Percentiles rank a stretch among this genome's conserved stretches.
Conservation (phyloP, 2,797 vertebrate species). For the Vespertilio murinus region DNA sequence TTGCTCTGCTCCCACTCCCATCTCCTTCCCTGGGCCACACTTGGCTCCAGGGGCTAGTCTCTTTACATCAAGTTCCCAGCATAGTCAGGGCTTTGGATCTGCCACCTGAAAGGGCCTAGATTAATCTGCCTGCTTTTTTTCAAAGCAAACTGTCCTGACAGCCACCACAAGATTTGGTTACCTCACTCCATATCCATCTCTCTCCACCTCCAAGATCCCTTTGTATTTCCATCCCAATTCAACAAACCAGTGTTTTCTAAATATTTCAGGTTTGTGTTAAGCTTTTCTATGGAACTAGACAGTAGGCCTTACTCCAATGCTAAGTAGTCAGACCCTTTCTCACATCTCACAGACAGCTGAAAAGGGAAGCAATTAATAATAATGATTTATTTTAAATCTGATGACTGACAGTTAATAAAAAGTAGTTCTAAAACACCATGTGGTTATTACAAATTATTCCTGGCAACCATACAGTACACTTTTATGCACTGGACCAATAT, state of each 20-base stretch:
- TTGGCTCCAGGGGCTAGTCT: not conserved
- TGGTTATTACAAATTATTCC: not conserved
- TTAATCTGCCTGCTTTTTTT: not conserved
- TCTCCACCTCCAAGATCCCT: not conserved
- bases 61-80: not conserved
- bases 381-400: not conserved
- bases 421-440: not conserved
- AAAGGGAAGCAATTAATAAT: not conserved
- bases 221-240: not conserved
- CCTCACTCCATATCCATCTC: not conserved
- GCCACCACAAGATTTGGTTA: not conserved
- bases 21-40: not conserved
- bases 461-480: not conserved
- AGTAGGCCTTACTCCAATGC: not conserved
- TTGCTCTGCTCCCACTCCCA: not conserved
- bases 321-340: not conserved
- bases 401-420: not conserved
- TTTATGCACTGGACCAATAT: not conserved
- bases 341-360: not conserved
- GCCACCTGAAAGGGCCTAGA: not conserved
- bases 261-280: not conserved
- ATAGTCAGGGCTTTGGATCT: not conserved
- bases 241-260: not conserved
- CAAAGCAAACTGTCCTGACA: not conserved
- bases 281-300: not conserved